These are phyloP conservation scores for Zootermopsis nevadensis DNA, from an alignment of 2,888 invertebrate genomes.

Conservation along the genomic window DNA sequence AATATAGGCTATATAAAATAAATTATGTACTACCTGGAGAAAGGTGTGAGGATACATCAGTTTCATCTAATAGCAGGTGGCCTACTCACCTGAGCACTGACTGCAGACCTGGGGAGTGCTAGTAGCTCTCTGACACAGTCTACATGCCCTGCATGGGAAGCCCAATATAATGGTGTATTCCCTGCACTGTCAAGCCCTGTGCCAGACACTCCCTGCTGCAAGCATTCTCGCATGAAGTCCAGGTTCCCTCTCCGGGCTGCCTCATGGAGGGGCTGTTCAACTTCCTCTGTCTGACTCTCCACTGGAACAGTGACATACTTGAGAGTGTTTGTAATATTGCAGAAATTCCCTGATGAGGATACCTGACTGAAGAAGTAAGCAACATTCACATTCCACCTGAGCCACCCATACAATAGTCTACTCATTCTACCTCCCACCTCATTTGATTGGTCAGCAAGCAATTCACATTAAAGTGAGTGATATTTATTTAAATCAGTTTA, in stretches of 20 bases:
- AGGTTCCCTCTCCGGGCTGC: slow-evolving; percentile 74
- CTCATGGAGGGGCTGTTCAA: slow-evolving; percentile 73
- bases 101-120: slow-evolving; percentile 61
- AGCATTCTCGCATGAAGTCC: slow-evolving; percentile 69
- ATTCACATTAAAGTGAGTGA: too few relatives aligned
- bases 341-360: too few relatives aligned
- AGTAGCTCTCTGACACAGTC: slow-evolving; percentile 68
- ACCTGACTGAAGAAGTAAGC: too few relatives aligned
- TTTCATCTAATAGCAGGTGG: too few relatives aligned
- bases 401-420: too few relatives aligned
- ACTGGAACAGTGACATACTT: slow-evolving; percentile 59
- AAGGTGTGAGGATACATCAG: too few relatives aligned
- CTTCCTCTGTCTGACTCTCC: slow-evolving; percentile 68
- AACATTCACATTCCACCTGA: too few relatives aligned
- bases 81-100: slow-evolving; percentile 60
- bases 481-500: too few relatives aligned
- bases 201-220: slow-evolving; percentile 71
- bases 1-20: too few relatives aligned
- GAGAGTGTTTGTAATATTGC: background rate
- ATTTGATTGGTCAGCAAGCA: too few relatives aligned
- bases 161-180: slow-evolving; percentile 75
- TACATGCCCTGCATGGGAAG: slow-evolving; percentile 71
- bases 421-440: too few relatives aligned
- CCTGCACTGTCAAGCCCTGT: slow-evolving; percentile 74
- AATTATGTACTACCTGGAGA: too few relatives aligned